phyloP scores from a whole-genome alignment of 53 echinoderm and acorn worm genomes.

The Holothuria scabra region DNA sequence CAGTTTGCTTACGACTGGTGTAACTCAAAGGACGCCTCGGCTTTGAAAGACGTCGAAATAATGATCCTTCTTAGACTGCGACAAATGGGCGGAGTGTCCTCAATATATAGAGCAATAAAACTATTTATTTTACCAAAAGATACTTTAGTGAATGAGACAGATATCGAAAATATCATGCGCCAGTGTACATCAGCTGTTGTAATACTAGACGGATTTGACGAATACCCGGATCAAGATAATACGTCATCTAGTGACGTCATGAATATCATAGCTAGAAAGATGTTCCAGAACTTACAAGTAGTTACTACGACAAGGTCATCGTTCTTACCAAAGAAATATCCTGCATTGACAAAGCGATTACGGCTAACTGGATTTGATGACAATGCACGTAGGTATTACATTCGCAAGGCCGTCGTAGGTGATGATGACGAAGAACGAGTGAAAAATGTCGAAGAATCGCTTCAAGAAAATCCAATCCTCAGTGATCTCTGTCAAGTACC shows the following conservation, averaged over 20 bases:
- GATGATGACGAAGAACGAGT: not conserved
- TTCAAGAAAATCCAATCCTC: not conserved
- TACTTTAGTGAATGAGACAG: not conserved
- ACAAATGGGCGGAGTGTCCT: not conserved
- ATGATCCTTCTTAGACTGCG: not conserved
- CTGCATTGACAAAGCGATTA: not conserved
- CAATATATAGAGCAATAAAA: not conserved
- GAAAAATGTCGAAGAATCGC: not conserved
- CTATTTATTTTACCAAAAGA: not conserved
- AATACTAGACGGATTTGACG: conserved; percentile 15
- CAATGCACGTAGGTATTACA: not conserved
- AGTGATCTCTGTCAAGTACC: conserved; percentile 21
- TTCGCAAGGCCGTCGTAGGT: conserved; percentile 9
- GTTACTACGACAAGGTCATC: not conserved
- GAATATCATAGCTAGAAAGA: not conserved
- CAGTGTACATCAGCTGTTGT: not conserved
- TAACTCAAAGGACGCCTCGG: not conserved
- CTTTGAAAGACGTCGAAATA: conserved; percentile 2
- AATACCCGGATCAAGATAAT: not conserved
- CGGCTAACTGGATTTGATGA: conserved; percentile 10
- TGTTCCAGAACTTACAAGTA: not conserved
- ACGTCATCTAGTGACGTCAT: not conserved
- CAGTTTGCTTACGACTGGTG: not conserved
- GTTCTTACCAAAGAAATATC: not conserved
- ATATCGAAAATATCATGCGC: not conserved